These are phyloP conservation scores for Pantherophis guttatus DNA, from an alignment of 2,113 vertebrate species.

Conservation along the genomic window DNA sequence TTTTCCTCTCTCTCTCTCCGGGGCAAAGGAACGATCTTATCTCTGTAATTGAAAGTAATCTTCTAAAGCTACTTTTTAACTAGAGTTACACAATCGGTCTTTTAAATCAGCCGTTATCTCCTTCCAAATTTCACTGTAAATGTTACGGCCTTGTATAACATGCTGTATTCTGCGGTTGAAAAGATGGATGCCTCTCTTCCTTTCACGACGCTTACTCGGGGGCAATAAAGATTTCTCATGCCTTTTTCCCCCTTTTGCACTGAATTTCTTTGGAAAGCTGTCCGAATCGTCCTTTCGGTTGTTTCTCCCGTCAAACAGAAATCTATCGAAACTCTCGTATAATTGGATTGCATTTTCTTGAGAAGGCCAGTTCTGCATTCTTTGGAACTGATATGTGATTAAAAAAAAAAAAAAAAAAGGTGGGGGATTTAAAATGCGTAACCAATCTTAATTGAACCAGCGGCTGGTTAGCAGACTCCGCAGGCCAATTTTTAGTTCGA, in stretches of 20 bases:
- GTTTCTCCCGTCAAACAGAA: constrained; percentile 21
- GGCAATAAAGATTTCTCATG: constrained; percentile 41
- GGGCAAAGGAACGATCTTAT: constrained; percentile 70
- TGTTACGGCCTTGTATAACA: constrained; percentile 59
- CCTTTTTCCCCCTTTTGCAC: constrained; percentile 33
- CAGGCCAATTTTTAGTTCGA: background rate
- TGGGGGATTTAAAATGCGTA: background rate
- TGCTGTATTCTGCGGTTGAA: constrained; percentile 49
- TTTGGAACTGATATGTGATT: background rate
- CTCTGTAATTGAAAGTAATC: constrained; percentile 79
- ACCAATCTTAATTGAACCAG: background rate
- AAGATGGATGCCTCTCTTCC: constrained; percentile 51
- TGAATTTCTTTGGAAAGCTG: background rate
- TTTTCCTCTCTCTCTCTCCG: background rate
- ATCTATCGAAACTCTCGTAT: background rate
- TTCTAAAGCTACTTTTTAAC: constrained; percentile 71
- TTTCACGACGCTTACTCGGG: constrained; percentile 32
- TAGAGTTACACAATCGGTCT: constrained; percentile 66
- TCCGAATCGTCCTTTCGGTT: constrained; percentile 3
- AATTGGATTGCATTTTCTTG: background rate
- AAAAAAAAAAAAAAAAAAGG: background rate
- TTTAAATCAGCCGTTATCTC: constrained; percentile 72
- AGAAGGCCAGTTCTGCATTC: background rate
- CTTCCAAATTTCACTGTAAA: constrained; percentile 66
- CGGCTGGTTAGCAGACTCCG: background rate